Base-by-base conservation (phyloP, 2,113 vertebrate species). In the Uropsilus gracilis region DNA sequence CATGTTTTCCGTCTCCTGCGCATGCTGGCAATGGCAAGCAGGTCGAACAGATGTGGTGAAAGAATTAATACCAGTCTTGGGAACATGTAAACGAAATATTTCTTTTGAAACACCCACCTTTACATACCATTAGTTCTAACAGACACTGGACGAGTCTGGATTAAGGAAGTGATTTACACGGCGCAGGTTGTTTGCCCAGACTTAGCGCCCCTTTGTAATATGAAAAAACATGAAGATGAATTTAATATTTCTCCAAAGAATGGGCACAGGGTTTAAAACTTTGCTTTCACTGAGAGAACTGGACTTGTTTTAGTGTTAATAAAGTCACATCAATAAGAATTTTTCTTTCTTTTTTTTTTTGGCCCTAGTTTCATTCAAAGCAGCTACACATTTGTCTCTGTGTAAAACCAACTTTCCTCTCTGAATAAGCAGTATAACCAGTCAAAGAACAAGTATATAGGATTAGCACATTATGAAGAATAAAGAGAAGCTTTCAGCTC, bases 391-490 rank as follows among this genome's bases (percentile, higher is more conserved):
- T 98, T 95, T 66, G 9, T 96, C 95, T 98, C 94, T 78, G 71
- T 73, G 88, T 73, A 97, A 97, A 97, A 94, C 66, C 88, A 90
- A 89, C 89, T 90, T 46, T 94, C 89, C 61, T 46, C 94, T 96
- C 95, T 96, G 82, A 96, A 93, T 97, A 94, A 84, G 68, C 85
- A 96, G 94, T 88, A 96, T 64, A 96, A 94, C 78, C 95, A 97
- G 91, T 42, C 92, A 97, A 84, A 97, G 96, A 97, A 97, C 96
- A 98, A 98, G 98, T 97, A 96, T 91, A 82, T 96, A 97, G 93
- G 95, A 97, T 98, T 98, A 98, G 97, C 96, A 97, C 97, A 97
- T 98, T 98, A 98, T 96, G 97, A 98, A 98, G 97, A 98, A 97
- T 98, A 98, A 98, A 98, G 96, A 97, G 93, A 95, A 94, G 96